Evolutionary conservation across 2,113 vertebrate species (phyloP).

Genomic region (Ceratotherium simum): DNA sequence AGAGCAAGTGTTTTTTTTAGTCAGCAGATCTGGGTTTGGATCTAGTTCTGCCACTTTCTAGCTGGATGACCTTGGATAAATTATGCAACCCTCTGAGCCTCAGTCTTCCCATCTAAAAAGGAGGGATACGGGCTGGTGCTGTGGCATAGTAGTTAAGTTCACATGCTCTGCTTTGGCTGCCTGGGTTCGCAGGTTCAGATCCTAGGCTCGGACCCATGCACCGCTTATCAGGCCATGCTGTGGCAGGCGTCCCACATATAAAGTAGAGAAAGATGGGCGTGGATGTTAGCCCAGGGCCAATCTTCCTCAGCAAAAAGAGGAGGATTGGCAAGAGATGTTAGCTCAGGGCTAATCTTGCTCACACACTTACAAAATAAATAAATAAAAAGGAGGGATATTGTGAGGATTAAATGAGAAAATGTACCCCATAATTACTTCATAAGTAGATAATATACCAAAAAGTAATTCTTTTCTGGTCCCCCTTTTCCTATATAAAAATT

Average conservation of each 20-base stretch:
- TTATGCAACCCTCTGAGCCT: slow-evolving; percentile 16
- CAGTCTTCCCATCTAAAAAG: background rate
- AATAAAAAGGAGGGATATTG: background rate
- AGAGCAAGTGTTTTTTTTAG: background rate
- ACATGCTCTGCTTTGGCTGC: no score
- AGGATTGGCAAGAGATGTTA: no score
- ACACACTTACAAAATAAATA: no score
- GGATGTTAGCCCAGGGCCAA: no score
- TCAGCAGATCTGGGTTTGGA: background rate
- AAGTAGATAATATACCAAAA: background rate
- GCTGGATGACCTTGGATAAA: slow-evolving; percentile 15
- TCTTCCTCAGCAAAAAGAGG: no score
- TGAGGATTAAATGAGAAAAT: slow-evolving; percentile 20
- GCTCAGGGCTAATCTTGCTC: no score
- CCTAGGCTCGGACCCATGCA: no score
- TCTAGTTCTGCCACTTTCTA: background rate
- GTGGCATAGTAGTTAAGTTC: no score
- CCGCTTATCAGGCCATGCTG: no score
- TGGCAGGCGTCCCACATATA: no score
- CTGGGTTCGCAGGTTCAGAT: no score
- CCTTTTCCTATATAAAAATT: background rate
- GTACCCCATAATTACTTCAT: background rate
- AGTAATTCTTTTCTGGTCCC: background rate
- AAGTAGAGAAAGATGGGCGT: no score
- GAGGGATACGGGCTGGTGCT: background rate